A percentile compares a stretch with the other conserved stretches of the same genome.
Conservation (phyloP, 2,888 invertebrate species). For the Pediacus dermestoides region DNA sequence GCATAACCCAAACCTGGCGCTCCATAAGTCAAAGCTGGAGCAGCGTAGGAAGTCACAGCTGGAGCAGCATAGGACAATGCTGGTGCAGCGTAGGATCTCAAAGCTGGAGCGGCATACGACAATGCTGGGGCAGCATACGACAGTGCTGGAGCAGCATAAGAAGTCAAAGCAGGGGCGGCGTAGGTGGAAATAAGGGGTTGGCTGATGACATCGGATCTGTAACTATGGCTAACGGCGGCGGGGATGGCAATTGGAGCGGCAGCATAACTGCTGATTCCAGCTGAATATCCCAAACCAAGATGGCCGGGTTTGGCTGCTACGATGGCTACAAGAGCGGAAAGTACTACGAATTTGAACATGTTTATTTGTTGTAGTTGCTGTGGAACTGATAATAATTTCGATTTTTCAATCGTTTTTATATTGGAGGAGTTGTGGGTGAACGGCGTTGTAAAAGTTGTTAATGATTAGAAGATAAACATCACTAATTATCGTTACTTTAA, state of each 20-base stretch:
- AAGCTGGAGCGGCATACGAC: no score
- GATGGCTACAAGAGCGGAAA: slow-evolving; percentile 58
- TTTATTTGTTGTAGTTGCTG: not conserved
- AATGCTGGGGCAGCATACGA: not conserved
- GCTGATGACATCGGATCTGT: slow-evolving; percentile 25
- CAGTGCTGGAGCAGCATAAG: not conserved
- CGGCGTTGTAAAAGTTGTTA: no score
- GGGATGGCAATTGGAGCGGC: slow-evolving; percentile 15
- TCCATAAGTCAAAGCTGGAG: no score
- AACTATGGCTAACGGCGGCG: slow-evolving; percentile 18
- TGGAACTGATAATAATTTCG: no score
- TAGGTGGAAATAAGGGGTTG: slow-evolving; percentile 16
- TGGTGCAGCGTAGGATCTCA: no score
- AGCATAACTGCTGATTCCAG: not conserved
- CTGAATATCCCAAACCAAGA: slow-evolving; percentile 10
- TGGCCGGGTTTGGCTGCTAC: slow-evolving; percentile 52
- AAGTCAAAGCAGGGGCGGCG: slow-evolving; percentile 1
- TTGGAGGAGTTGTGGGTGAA: no score
- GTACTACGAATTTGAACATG: slow-evolving; percentile 34
- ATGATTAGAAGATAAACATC: no score
- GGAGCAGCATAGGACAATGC: no score
- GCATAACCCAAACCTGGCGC: no score
- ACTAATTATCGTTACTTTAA: no score
- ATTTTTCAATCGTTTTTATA: no score
- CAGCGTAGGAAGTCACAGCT: no score